Percentiles rank a stretch among this genome's conserved stretches.
These are phyloP conservation scores for Drosophila testacea DNA, from an alignment of 2,888 invertebrate genomes.

Conservation along the genomic window DNA sequence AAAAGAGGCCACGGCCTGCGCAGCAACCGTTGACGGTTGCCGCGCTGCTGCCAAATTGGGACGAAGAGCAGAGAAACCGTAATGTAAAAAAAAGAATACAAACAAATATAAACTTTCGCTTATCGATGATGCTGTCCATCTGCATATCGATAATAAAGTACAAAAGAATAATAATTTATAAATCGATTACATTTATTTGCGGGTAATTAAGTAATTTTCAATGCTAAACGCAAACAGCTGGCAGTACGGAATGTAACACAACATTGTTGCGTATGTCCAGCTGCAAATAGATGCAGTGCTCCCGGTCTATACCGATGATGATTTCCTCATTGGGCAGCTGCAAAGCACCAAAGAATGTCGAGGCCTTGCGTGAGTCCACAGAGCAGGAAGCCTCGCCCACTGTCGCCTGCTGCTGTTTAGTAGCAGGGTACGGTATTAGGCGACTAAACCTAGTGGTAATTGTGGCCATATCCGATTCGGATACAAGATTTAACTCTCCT, in stretches of 20 bases:
- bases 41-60: conserved; percentile 63
- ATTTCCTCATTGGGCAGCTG: conserved; percentile 90
- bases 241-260: conserved; percentile 92
- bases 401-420: background rate
- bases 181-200: conserved; percentile 39
- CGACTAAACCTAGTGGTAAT: conserved; percentile 93
- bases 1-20: conserved; percentile 73
- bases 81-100: conserved; percentile 23
- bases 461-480: conserved; percentile 92
- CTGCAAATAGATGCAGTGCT: conserved; percentile 90
- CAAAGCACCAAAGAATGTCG: conserved; percentile 92
- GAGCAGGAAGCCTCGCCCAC: conserved; percentile 86
- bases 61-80: conserved; percentile 39
- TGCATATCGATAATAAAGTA: conserved; percentile 41
- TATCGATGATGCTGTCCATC: conserved; percentile 40
- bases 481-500: conserved; percentile 90
- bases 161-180: background rate
- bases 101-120: conserved; percentile 60
- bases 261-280: conserved; percentile 91
- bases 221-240: conserved; percentile 87
- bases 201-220: background rate
- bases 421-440: conserved; percentile 83
- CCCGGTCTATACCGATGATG: conserved; percentile 91
- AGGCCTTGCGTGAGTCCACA: conserved; percentile 92
- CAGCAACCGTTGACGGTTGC: conserved; percentile 43